Evolutionary conservation across 1,140 invertebrate species (phyloP).

Genomic region (Hycleus phaleratus): DNA sequence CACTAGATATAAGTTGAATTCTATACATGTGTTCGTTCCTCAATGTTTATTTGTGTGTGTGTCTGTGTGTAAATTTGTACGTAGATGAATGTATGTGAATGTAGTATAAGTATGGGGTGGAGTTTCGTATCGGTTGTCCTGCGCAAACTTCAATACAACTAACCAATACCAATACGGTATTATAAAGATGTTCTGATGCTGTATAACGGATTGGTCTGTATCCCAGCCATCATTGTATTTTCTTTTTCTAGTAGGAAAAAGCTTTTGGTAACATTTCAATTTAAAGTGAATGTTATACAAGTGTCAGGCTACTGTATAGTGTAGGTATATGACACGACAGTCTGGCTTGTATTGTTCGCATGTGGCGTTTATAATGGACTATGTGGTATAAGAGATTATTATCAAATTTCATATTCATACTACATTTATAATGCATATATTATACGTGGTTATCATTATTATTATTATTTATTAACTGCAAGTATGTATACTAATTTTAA

Average conservation of each 20-base stretch:
- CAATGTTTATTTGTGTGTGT: no score
- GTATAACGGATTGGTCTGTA: constrained; percentile 33
- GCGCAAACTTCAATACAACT: constrained; percentile 19
- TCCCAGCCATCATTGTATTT: constrained; percentile 38
- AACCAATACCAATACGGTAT: constrained; percentile 24
- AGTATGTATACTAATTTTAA: neutral
- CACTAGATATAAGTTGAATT: no score
- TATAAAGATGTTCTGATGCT: constrained; percentile 29
- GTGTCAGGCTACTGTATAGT: constrained; percentile 34
- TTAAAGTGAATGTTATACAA: constrained; percentile 32
- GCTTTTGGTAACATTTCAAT: constrained; percentile 35
- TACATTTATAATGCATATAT: neutral
- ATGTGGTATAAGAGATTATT: neutral
- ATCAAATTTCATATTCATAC: neutral
- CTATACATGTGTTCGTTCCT: no score
- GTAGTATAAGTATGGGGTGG: constrained; percentile 14
- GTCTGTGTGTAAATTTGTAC: constrained; percentile 1
- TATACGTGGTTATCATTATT: constrained; percentile 3
- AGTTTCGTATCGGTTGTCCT: constrained; percentile 21
- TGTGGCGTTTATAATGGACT: constrained; percentile 28
- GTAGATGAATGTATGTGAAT: no score
- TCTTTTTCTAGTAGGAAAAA: neutral
- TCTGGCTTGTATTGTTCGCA: constrained; percentile 31
- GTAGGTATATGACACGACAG: constrained; percentile 36
- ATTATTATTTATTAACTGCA: neutral